Evolutionary conservation across 2,797 vertebrate species (phyloP), one percentile per base, ranked within the genome.

Genomic region (Octomys mimax): DNA sequence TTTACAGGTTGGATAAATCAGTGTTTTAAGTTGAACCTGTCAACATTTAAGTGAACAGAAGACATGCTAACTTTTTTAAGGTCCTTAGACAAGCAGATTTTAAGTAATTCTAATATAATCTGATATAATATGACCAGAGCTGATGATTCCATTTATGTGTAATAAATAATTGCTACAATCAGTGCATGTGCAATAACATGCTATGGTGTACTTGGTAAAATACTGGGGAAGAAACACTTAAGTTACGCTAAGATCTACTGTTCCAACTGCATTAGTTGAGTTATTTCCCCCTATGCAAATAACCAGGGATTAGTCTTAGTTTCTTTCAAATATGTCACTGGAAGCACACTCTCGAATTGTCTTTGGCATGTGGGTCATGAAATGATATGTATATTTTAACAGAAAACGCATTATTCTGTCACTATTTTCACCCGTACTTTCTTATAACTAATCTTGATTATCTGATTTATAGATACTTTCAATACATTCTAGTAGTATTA

Each of bases 321-420:
- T 87, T 89, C 81, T 89, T 93, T 87, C 24, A 89, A 94, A 86
- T 31, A 9, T 4, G 33, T 73, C 46, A 33, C 39, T 78, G 75
- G 36, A 92, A 2, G 10, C 70, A 66, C 24, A 94, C 9, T 16
- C 16, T 81, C 46, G 33, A 39, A 36, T 81, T 94, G 75, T 24
- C 19, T 78, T 81, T 57, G 12, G 14, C 73, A 62, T 24, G 1
- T 31, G 22, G 9, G 1, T 86, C 31, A 91, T 92, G 87, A 92
- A 66, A 78, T 70, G 68, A 77, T 75, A 77, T 71, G 4, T 22
- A 46, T 33, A 18, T 75, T 79, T 85, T 66, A 52, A 95, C 33
- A 95, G 9, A 90, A 79, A 79, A 90, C 26, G 54, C 5, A 61
- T 66, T 75, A 11, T 8, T 92, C 89, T 90, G 21, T 42, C 36